Percentiles rank a stretch among this genome's conserved stretches.
phyloP scores from a whole-genome alignment of 1,140 invertebrate species.

The Megathymus violae region DNA sequence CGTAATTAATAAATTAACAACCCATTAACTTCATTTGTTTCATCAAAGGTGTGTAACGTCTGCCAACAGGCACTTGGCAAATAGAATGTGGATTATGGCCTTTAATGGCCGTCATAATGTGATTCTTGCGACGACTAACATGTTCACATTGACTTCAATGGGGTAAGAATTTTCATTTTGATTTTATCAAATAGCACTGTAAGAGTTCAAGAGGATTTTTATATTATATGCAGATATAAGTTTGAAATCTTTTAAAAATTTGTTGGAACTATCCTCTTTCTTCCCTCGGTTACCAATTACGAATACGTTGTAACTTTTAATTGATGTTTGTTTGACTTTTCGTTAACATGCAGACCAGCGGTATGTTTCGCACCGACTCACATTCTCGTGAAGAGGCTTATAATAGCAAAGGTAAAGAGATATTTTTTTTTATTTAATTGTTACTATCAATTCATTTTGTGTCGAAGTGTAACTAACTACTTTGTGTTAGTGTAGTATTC shows the following conservation, averaged over 20 bases:
- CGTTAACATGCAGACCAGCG: background rate
- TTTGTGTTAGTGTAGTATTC: no score
- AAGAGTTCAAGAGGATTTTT: background rate
- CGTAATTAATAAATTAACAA: no score
- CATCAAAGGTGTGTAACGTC: no score
- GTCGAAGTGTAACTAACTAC: no score
- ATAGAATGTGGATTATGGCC: no score
- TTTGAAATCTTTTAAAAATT: background rate
- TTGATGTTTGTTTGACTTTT: constrained; percentile 1
- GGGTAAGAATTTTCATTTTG: no score
- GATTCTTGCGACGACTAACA: no score
- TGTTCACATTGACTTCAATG: no score
- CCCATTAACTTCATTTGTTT: no score
- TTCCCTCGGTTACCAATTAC: background rate
- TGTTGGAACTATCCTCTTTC: background rate
- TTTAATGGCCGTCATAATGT: no score
- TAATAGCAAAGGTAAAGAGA: background rate
- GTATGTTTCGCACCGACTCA: background rate
- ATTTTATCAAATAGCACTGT: background rate
- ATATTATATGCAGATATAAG: background rate
- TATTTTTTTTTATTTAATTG: background rate
- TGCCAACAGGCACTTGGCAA: no score
- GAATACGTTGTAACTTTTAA: constrained; percentile 1
- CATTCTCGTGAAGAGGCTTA: background rate
- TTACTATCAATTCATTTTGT: background rate